phyloP scores from a whole-genome alignment of 92 coral and sea anemone species.

The Zoanthus sansibaricus region DNA sequence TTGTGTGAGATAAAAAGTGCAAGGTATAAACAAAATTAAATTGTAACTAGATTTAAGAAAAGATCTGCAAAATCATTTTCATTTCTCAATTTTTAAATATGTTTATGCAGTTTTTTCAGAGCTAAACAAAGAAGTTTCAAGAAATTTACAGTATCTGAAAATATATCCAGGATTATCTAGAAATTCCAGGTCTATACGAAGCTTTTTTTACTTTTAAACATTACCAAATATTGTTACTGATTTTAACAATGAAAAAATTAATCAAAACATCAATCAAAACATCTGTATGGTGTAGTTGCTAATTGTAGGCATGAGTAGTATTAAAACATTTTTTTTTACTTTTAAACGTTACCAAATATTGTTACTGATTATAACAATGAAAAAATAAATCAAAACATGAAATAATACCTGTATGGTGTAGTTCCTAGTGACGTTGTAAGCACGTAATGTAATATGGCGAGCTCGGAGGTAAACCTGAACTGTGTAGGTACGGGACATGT shows the following conservation, averaged over 20 bases:
- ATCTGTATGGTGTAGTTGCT: too few species aligned
- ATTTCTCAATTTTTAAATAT: too few species aligned
- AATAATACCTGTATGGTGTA: slow-evolving; percentile 30
- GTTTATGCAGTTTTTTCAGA: too few species aligned
- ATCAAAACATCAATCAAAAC: too few species aligned
- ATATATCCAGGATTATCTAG: too few species aligned
- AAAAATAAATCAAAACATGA: background rate
- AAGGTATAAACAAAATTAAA: background rate
- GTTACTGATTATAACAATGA: background rate
- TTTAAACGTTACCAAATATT: background rate
- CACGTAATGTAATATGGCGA: slow-evolving; percentile 11
- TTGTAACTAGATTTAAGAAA: too few species aligned
- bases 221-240: background rate
- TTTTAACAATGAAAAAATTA: background rate
- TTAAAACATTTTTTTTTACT: background rate
- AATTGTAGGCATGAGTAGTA: too few species aligned
- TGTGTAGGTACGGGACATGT: slow-evolving; percentile 69
- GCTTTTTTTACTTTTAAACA: background rate
- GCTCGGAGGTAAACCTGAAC: slow-evolving; percentile 60
- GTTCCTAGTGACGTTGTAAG: slow-evolving; percentile 35
- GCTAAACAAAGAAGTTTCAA: too few species aligned
- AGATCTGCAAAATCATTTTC: too few species aligned
- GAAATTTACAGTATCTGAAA: too few species aligned
- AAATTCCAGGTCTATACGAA: too few species aligned
- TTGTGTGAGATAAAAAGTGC: background rate